Evolutionary conservation across 2,888 invertebrate genomes (phyloP).

Genomic region (Diaphora mendica): DNA sequence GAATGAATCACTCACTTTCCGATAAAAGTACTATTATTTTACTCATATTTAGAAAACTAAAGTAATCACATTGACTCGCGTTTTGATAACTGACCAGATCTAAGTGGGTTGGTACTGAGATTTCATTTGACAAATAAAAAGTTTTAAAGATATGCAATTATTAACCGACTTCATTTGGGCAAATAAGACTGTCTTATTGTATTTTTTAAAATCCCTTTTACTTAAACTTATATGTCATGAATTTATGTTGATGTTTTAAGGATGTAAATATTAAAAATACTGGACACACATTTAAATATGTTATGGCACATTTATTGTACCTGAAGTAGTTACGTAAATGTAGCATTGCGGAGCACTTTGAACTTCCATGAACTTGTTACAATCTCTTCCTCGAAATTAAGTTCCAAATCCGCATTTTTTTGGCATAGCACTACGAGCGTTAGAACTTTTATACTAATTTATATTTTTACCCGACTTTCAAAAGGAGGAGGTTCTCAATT

Average conservation of each 20-base stretch:
- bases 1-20: background rate
- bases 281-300: background rate
- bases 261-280: background rate
- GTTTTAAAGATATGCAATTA: no score
- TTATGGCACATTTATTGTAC: background rate
- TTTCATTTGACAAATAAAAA: no score
- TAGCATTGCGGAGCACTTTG: constrained; percentile 30
- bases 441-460: constrained; percentile 10
- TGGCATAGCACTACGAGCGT: constrained; percentile 31
- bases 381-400: constrained; percentile 68
- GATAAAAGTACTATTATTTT: no score
- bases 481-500: no score
- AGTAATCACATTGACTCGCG: no score
- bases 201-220: background rate
- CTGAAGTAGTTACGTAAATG: constrained; percentile 21
- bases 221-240: background rate
- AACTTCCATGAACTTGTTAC: constrained; percentile 68
- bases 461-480: background rate
- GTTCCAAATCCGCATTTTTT: constrained; percentile 43
- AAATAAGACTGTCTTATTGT: background rate
- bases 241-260: background rate
- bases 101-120: no score
- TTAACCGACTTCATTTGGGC: background rate
- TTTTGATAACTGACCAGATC: no score
- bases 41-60: no score